Conservation (phyloP, 2,888 invertebrate genomes). For the Cotesia congregata region DNA sequence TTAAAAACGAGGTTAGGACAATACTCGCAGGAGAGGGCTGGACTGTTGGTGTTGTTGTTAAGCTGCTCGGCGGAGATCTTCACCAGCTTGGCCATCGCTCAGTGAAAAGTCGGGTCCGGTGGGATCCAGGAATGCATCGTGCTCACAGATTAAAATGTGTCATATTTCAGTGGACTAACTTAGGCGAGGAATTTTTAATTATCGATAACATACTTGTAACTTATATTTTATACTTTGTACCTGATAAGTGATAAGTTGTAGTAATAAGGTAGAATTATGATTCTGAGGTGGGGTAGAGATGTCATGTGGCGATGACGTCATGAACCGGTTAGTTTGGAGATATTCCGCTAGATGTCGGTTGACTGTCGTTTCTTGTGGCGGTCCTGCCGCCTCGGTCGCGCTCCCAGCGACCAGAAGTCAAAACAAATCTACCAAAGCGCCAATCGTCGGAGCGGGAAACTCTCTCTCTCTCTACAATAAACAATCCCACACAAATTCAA, state of each 20-base stretch:
- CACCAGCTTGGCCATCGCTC: slow-evolving; percentile 63
- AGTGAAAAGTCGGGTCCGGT: background rate
- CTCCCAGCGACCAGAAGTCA: too few relatives aligned
- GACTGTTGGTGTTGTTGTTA: slow-evolving; percentile 50
- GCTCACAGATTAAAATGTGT: too few relatives aligned
- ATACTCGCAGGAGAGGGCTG: slow-evolving; percentile 63
- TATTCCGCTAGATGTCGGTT: too few relatives aligned
- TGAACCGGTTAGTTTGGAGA: background rate
- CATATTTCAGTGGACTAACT: too few relatives aligned
- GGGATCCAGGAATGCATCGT: background rate
- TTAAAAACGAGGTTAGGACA: slow-evolving; percentile 67
- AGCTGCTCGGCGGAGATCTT: slow-evolving; percentile 48
- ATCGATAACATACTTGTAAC: background rate
- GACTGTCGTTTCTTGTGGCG: too few relatives aligned
- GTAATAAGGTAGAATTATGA: too few relatives aligned
- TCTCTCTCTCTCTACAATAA: too few relatives aligned
- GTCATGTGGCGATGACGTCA: slow-evolving; percentile 1
- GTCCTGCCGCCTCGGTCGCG: too few relatives aligned
- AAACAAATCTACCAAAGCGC: too few relatives aligned
- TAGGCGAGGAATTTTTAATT: too few relatives aligned
- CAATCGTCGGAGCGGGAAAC: too few relatives aligned
- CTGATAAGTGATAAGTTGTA: background rate
- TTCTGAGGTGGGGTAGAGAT: background rate
- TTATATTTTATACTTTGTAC: background rate
- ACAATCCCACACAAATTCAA: too few relatives aligned